A percentile compares a stretch with the other conserved stretches of the same genome.
These are phyloP conservation scores for Ameiurus melas DNA, from an alignment of 2,113 vertebrate genomes.

Conservation along the genomic window DNA sequence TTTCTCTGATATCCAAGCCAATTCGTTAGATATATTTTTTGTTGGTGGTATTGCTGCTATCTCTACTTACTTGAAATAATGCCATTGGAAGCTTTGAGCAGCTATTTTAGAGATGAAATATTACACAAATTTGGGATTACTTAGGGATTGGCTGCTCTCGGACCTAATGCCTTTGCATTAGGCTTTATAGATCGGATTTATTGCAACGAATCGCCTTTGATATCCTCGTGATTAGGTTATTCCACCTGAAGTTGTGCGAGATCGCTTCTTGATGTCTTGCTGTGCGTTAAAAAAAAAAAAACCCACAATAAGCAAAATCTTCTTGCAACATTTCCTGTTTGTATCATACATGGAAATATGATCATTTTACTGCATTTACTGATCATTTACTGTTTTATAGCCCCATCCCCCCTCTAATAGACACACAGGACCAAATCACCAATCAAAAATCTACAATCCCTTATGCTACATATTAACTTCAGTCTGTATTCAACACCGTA, in stretches of 20 bases:
- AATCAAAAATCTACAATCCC: too few species aligned
- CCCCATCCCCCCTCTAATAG: too few species aligned
- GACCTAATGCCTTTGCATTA: not conserved
- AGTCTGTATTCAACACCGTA: too few species aligned
- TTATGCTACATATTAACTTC: too few species aligned
- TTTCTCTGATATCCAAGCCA: too few species aligned
- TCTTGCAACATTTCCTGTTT: not conserved
- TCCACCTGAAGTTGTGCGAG: not conserved
- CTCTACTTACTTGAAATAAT: not conserved
- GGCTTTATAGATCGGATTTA: not conserved
- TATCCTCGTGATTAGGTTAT: not conserved
- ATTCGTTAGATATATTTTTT: too few species aligned
- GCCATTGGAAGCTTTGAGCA: not conserved
- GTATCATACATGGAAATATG: not conserved
- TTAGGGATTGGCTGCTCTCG: not conserved
- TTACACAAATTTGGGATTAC: not conserved
- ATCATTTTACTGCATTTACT: not conserved
- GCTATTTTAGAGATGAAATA: not conserved
- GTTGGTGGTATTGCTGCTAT: too few species aligned
- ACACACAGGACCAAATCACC: too few species aligned
- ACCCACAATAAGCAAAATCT: not conserved
- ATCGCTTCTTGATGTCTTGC: not conserved
- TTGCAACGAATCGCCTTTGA: not conserved
- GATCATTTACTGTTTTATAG: too few species aligned
- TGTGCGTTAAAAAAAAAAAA: not conserved